phyloP scores from a whole-genome alignment of 1,140 invertebrate genomes.

The Cyclargus thomasi region DNA sequence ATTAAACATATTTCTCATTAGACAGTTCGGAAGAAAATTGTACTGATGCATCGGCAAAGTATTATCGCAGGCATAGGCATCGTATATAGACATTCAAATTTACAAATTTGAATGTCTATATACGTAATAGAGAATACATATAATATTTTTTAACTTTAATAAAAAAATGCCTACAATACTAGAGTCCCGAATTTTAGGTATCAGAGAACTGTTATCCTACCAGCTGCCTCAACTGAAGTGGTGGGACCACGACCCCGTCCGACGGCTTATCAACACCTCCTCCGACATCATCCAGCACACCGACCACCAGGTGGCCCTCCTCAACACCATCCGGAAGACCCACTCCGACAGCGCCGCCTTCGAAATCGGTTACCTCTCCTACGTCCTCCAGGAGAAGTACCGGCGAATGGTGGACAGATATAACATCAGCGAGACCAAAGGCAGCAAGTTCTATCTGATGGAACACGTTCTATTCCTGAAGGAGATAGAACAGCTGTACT shows the following conservation, averaged over 20 bases:
- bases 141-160: too few relatives aligned
- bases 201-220: not conserved
- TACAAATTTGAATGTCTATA: too few relatives aligned
- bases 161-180: too few relatives aligned
- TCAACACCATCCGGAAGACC: not conserved
- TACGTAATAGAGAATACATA: too few relatives aligned
- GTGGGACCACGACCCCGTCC: not conserved
- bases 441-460: conserved; percentile 15
- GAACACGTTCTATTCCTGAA: conserved; percentile 31
- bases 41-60: too few relatives aligned
- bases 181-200: not conserved
- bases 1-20: too few relatives aligned
- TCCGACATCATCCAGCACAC: conserved; percentile 26
- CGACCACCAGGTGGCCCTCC: not conserved
- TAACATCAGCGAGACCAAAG: conserved; percentile 26
- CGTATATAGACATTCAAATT: too few relatives aligned
- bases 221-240: not conserved
- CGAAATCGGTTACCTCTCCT: conserved; percentile 30
- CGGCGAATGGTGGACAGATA: conserved; percentile 39
- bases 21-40: too few relatives aligned
- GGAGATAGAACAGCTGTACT: conserved; percentile 38
- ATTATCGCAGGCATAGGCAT: too few relatives aligned
- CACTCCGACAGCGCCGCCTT: conserved; percentile 19
- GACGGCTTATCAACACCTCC: conserved; percentile 18
- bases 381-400: conserved; percentile 34